Base-by-base conservation (phyloP, 2,888 invertebrate genomes). In the Lochmaea capreae region DNA sequence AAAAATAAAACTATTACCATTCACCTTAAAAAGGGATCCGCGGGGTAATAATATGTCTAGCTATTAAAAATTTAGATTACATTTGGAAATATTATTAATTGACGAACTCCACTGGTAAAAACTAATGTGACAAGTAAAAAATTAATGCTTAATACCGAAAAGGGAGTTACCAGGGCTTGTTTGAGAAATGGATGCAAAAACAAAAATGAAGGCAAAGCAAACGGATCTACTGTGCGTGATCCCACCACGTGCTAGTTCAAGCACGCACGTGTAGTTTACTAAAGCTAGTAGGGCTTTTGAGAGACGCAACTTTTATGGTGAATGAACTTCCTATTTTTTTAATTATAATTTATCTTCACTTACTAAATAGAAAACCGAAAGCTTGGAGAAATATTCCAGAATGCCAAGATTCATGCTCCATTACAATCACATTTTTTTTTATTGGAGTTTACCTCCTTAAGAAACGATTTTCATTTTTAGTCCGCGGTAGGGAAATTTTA, bases 201-300 rank as follows among this genome's bases (percentile, higher is more conserved):
- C 72, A 74, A 73, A 74, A 77, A 72, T 73, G 43, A 54, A 70
- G 22, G n/a, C 58, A 70, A 63, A 70, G 59, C 70, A 65, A 70
- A 70, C 65, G 54, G 65, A 65, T 71, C 72, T 74, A 59, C 75
- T 67, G 77, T 78, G 78, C 79, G 79, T 81, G 79, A 81, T 77
- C 67, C 65, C 49, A 74, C 77, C 78, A 76, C 76, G 78, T 78
- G 79, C 74, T 73, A 22, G 49, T 68, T 73, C 69, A 63, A 79
- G 77, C 78, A 80, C 80, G 79, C 79, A 79, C 78, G 78, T 79
- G 79, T 75, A 68, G 71, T 63, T 65, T 52, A 72, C 65, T 63
- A 72, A 58, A 67, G 68, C 72, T 67, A 71, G 70, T 73, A 39
- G 63, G 63, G 10, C 62, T 52, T 68, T 62, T 42, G 11, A 46